Conservation (phyloP, 2,888 invertebrate genomes). For the Caenorhabditis virilis region DNA sequence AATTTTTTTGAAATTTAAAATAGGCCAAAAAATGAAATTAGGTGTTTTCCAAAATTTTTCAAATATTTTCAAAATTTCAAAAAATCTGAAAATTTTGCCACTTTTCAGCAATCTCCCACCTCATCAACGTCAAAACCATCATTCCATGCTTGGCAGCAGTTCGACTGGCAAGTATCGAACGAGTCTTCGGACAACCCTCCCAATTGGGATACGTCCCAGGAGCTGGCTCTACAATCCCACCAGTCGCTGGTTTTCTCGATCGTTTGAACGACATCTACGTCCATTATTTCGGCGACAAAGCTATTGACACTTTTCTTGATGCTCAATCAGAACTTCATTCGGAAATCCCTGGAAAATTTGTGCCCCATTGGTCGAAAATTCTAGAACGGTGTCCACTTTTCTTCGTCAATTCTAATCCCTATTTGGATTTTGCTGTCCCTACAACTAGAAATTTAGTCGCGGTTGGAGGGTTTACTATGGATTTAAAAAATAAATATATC, state of each 20-base stretch:
- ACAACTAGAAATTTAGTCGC: conserved; percentile 4
- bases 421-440: conserved; percentile 10
- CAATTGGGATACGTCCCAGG: conserved; percentile 19
- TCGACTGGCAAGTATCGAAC: conserved; percentile 7
- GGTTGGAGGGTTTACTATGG: conserved; percentile 13
- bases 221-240: neutral
- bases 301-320: too few relatives aligned
- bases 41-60: too few relatives aligned
- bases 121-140: conserved; percentile 8
- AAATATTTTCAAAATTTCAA: too few relatives aligned
- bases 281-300: too few relatives aligned
- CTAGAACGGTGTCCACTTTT: conserved; percentile 9
- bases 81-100: too few relatives aligned
- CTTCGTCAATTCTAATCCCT: conserved; percentile 15
- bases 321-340: too few relatives aligned
- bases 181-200: conserved; percentile 14
- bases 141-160: conserved; percentile 20
- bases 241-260: conserved; percentile 5
- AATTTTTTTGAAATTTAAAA: too few relatives aligned
- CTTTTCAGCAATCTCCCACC: conserved; percentile 16
- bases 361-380: conserved; percentile 10
- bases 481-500: neutral
- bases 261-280: conserved; percentile 13
- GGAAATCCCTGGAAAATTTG: too few relatives aligned
- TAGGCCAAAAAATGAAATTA: neutral